phyloP scores from a whole-genome alignment of 2,888 invertebrate genomes.

The Oxyteleia sp. region DNA sequence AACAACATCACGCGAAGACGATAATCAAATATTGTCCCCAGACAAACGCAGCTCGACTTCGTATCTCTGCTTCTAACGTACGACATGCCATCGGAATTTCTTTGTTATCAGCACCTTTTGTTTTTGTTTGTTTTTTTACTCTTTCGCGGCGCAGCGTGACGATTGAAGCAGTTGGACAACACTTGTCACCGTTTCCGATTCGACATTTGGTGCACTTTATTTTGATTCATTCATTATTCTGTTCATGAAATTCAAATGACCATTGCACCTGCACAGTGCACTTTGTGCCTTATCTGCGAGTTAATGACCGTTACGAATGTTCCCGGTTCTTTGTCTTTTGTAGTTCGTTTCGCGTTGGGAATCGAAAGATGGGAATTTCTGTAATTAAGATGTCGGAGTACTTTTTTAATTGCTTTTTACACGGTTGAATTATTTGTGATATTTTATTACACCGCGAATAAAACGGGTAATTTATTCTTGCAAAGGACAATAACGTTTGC shows the following conservation, averaged over 20 bases:
- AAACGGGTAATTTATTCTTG: too few relatives aligned
- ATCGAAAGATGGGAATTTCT: constrained; percentile 20
- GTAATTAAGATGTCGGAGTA: constrained; percentile 16
- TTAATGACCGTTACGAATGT: constrained; percentile 58
- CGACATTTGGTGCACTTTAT: constrained; percentile 51
- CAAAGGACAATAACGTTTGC: too few relatives aligned
- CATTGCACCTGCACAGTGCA: constrained; percentile 50
- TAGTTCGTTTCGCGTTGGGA: constrained; percentile 2
- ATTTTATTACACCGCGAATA: too few relatives aligned
- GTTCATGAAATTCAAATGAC: constrained; percentile 59
- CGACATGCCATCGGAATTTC: constrained; percentile 55
- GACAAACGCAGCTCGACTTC: constrained; percentile 30
- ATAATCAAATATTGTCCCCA: constrained; percentile 27
- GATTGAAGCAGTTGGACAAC: constrained; percentile 32
- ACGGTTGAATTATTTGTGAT: too few relatives aligned
- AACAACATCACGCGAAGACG: constrained; percentile 5
- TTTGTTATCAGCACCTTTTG: constrained; percentile 52
- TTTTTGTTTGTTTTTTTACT: constrained; percentile 43
- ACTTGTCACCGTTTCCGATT: constrained; percentile 19
- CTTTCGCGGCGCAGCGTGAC: background rate
- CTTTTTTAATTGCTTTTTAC: too few relatives aligned
- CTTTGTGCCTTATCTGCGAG: constrained; percentile 37
- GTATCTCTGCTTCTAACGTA: constrained; percentile 39
- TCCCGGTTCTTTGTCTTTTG: constrained; percentile 40
- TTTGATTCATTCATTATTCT: constrained; percentile 59